These are phyloP conservation scores for Centrocercus urophasianus DNA, from an alignment of 2,113 vertebrate genomes.

Conservation along the genomic window DNA sequence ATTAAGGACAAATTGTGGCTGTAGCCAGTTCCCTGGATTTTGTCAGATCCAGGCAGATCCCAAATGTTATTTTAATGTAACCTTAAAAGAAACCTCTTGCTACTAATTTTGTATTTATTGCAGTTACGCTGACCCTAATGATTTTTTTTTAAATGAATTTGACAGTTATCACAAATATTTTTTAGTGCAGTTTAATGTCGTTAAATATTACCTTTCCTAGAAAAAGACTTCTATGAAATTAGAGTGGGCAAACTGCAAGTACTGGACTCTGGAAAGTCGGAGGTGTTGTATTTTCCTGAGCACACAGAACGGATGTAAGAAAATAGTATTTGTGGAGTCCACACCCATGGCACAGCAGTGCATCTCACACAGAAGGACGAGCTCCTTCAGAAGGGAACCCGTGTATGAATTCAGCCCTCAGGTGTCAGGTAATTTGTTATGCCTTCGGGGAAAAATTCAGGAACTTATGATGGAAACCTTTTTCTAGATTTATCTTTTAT, in stretches of 20 bases:
- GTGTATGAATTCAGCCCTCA: background rate
- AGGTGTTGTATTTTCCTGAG: background rate
- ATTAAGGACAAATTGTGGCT: constrained; percentile 4
- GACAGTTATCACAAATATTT: constrained; percentile 69
- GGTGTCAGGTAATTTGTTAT: background rate
- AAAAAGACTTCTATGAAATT: background rate
- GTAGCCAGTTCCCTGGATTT: constrained; percentile 43
- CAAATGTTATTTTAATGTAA: constrained; percentile 52
- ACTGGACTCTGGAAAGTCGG: background rate
- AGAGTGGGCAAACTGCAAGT: background rate
- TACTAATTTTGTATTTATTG: constrained; percentile 67
- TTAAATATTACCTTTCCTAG: constrained; percentile 34
- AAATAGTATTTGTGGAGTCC: background rate
- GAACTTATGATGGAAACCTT: background rate
- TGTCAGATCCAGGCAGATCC: constrained; percentile 52
- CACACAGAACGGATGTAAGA: background rate
- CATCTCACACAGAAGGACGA: background rate
- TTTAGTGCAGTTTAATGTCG: constrained; percentile 36
- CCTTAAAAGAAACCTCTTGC: constrained; percentile 22
- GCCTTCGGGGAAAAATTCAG: background rate
- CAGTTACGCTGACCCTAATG: constrained; percentile 41
- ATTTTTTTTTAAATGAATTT: constrained; percentile 45
- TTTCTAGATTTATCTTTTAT: background rate
- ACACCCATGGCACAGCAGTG: background rate
- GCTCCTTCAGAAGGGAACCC: background rate